Evolutionary conservation across 1,140 invertebrate genomes (phyloP), one percentile per base, ranked within the genome.

Genomic region (Drosophila kurseongensis): DNA sequence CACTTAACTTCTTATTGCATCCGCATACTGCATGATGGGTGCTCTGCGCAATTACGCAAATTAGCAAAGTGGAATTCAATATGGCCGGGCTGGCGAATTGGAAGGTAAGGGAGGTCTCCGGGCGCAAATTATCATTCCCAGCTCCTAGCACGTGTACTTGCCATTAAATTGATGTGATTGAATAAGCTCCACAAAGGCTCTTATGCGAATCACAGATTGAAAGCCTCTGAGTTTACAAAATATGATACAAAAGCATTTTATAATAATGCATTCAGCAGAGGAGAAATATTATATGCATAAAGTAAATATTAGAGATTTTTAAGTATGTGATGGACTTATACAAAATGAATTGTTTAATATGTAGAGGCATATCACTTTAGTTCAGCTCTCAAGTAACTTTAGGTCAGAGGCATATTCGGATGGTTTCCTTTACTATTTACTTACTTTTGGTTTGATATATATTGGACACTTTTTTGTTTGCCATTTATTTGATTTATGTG

Each of bases 11-110:
- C 16, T 35, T 45, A 3, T 23, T 35, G 29, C 62, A 32, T 12
- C 35, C 2, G 8, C 44, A 38, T 18, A 14, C 16, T 73, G 57
- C 62, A 63, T 45, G 45, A 62, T 76, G 69, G 63, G 60, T 65
- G 77, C 80, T 76, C 71, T 85, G 78, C 67, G 68, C 82, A 85
- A 78, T 85, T 85, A 85, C 81, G 78, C 80, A 85, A 85, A 85
- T 86, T 85, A 78, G 78, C 78, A 62, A 78, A 85, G 67, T 74
- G 82, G 76, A 78, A 85, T 85, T 85, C 82, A 80, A 85, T 85
- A 85, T 86, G 78, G 78, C 45, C 58, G 63, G 40, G 23, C 58
- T 45, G 63, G 42, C 80, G 45, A 83, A 78, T 62, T 73, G 56
- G 55, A 59, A 63, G 40, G 42, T 35, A 36, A 36, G 14, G 32